phyloP scores from a whole-genome alignment of 2,113 vertebrate genomes.

The Petaurus breviceps region DNA sequence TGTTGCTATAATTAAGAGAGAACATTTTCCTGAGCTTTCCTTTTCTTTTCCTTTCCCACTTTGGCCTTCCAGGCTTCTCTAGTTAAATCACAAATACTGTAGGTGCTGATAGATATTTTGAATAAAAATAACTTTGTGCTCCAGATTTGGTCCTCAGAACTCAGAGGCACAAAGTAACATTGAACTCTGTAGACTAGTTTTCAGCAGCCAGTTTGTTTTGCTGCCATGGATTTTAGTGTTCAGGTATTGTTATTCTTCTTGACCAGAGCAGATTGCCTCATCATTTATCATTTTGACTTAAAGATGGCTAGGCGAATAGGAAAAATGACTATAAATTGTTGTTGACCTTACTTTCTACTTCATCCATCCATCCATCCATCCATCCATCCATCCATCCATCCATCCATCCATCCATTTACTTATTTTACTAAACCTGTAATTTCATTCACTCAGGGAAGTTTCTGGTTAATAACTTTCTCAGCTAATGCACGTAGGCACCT shows the following conservation, averaged over 20 bases:
- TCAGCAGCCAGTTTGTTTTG: background rate
- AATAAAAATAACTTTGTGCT: background rate
- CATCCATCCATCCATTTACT: no score
- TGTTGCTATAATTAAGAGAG: conserved; percentile 35
- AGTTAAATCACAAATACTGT: background rate
- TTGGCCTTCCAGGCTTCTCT: background rate
- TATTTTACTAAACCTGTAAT: background rate
- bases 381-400: no score
- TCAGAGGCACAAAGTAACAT: background rate
- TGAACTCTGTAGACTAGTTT: background rate
- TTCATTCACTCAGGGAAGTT: background rate
- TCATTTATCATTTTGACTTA: background rate
- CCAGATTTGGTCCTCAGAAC: background rate
- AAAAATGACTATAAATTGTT: background rate
- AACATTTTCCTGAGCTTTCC: conserved; percentile 2
- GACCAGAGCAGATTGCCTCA: background rate
- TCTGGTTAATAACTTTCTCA: background rate
- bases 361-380: no score
- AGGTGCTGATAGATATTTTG: background rate
- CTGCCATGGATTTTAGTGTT: background rate
- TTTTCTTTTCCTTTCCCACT: conserved; percentile 14
- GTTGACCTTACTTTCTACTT: background rate
- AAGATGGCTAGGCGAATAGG: background rate
- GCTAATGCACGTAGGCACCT: background rate
- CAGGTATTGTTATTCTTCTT: background rate